Base-by-base conservation (phyloP, 2,888 invertebrate genomes). In the Mythimna vitellina region DNA sequence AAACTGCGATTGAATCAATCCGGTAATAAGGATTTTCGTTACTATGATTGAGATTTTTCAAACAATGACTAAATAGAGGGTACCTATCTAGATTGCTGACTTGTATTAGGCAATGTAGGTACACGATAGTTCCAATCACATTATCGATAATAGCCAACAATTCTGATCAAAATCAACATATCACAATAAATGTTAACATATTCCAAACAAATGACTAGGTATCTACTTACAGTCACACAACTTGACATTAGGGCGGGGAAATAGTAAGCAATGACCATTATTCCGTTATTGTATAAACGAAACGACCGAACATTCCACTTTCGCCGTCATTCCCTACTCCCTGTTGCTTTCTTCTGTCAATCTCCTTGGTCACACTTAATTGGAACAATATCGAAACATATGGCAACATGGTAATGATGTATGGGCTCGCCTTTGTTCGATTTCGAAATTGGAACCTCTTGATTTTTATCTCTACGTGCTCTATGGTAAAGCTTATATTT, bases 311-410 rank as follows among this genome's bases (percentile, higher is more conserved):
- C 87, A 86, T 90, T 90, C 91, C 90, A 92, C 93, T 93, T 93
- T 93, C 93, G 88, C 92, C 84, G 87, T 87, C 89, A 86, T 87
- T 90, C 86, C 88, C 83, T 83, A 87, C 87, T 87, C 87, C 89
- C 88, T 84, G 85, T 85, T 88, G 92, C 93, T 93, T 93, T 93
- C 93, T 91, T 92, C 92, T 92, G 93, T 93, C 93, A 92, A 91
- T 93, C 93, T 90, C 80, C 76, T 85, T 86, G 87, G 90, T 89
- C 86, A 87, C 78, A 85, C 86, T 89, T 92, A 92, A 93, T 93
- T 93, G 93, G 92, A 91, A 90, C 92, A 91, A 90, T 91, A 92
- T 87, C 86, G 87, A 77, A 84, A 86, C 84, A 86, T 77, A 76
- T 70, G 79, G 78, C 82, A 74, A 85, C 79, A 78, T 74, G 72